These are phyloP conservation scores for Diachrysia chrysitis DNA, from an alignment of 2,888 invertebrate genomes.

Conservation along the genomic window DNA sequence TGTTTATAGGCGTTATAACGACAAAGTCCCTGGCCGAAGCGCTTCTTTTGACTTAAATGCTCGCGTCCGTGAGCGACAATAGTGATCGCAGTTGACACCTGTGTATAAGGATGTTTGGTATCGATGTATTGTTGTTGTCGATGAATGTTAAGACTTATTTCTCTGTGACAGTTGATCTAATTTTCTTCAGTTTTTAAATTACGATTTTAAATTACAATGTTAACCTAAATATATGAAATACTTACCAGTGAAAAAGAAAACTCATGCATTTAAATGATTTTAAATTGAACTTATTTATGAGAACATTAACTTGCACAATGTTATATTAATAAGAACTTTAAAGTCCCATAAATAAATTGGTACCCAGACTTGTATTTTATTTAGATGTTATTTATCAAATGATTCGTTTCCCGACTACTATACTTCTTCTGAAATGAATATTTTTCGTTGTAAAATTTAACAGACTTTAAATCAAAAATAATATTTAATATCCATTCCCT, in stretches of 20 bases:
- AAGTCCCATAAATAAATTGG: not conserved
- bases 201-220: too few relatives aligned
- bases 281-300: too few relatives aligned
- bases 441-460: slow-evolving; percentile 13
- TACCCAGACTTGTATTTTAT: not conserved
- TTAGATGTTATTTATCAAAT: not conserved
- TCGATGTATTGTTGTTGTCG: slow-evolving; percentile 50
- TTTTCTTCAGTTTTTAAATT: too few relatives aligned
- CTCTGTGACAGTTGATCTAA: too few relatives aligned
- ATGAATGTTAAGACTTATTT: slow-evolving; percentile 14
- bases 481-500: slow-evolving; percentile 18
- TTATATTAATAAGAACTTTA: not conserved
- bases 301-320: too few relatives aligned
- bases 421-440: not conserved
- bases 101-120: slow-evolving; percentile 71
- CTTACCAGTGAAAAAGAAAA: too few relatives aligned
- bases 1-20: slow-evolving; percentile 74
- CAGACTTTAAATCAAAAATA: slow-evolving; percentile 19
- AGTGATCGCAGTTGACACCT: slow-evolving; percentile 85
- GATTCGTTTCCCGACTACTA: not conserved
- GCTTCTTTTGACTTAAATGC: slow-evolving; percentile 87
- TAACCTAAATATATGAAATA: too few relatives aligned
- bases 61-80: slow-evolving; percentile 81
- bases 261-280: too few relatives aligned
- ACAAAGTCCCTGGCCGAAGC: slow-evolving; percentile 79